Evolutionary conservation across 2,888 invertebrate genomes (phyloP).

Genomic region (Heliconius aoede): DNA sequence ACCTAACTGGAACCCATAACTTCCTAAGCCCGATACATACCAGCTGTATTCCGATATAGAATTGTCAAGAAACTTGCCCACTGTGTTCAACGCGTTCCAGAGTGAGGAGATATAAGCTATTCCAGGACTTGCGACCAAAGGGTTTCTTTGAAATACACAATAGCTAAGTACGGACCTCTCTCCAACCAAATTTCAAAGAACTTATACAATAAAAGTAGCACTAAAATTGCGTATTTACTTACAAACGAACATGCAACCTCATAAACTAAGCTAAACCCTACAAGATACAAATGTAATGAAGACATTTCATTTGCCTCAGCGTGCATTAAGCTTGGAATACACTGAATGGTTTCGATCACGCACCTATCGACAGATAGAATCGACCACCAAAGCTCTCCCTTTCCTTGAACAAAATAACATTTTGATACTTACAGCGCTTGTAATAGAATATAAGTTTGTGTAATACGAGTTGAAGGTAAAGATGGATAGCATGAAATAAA

Average conservation of each 20-base stretch:
- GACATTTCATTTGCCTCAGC: slow-evolving; percentile 54
- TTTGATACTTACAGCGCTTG: slow-evolving; percentile 16
- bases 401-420: neutral
- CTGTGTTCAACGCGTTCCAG: too few relatives aligned
- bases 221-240: slow-evolving; percentile 14
- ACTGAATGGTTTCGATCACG: slow-evolving; percentile 60
- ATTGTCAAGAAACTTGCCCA: too few relatives aligned
- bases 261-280: slow-evolving; percentile 32
- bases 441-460: slow-evolving; percentile 12
- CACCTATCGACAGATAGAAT: slow-evolving; percentile 49
- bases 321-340: slow-evolving; percentile 43
- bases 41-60: too few relatives aligned
- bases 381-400: slow-evolving; percentile 33
- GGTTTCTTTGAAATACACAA: too few relatives aligned
- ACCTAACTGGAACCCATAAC: too few relatives aligned
- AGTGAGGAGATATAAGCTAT: too few relatives aligned
- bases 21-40: too few relatives aligned
- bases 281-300: slow-evolving; percentile 53
- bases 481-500: slow-evolving; percentile 14
- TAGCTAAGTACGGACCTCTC: too few relatives aligned
- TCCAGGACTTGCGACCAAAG: too few relatives aligned
- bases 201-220: neutral
- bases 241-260: slow-evolving; percentile 9
- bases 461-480: neutral
- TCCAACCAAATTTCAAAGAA: neutral